These are phyloP conservation scores for Noctua janthina DNA, from an alignment of 2,888 invertebrate species.

Conservation along the genomic window DNA sequence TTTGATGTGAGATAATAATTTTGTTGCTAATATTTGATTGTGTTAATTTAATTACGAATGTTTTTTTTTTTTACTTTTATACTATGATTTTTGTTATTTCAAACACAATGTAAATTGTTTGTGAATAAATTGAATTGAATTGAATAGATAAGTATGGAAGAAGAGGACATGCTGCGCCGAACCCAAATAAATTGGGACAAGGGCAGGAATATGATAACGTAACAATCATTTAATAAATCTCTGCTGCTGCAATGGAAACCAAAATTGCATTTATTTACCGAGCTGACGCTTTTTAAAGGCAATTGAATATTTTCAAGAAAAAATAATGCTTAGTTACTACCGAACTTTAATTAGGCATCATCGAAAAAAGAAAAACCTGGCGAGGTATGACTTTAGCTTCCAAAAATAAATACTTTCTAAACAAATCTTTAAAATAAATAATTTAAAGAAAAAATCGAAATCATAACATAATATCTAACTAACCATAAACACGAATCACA, in stretches of 20 bases:
- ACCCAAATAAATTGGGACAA: neutral
- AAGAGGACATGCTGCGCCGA: neutral
- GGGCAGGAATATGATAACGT: neutral
- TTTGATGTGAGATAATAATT: too few species aligned
- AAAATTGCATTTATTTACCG: neutral
- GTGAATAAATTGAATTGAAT: too few species aligned
- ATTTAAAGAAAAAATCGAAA: neutral
- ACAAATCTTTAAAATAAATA: neutral
- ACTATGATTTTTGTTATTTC: too few species aligned
- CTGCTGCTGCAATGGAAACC: neutral
- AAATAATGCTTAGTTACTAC: neutral
- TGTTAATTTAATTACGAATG: too few species aligned
- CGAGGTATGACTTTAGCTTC: neutral
- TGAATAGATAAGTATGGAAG: neutral
- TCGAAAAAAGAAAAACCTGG: neutral
- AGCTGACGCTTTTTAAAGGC: neutral
- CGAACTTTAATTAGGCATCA: neutral
- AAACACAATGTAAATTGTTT: too few species aligned
- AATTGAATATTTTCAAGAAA: neutral
- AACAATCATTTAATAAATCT: neutral
- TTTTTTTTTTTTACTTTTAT: too few species aligned
- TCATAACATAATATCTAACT: neutral
- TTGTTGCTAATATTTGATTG: too few species aligned
- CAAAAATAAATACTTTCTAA: neutral
- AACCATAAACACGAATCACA: constrained; percentile 9